Conservation (phyloP, 2,888 invertebrate genomes). For the Ceramica pisi region DNA sequence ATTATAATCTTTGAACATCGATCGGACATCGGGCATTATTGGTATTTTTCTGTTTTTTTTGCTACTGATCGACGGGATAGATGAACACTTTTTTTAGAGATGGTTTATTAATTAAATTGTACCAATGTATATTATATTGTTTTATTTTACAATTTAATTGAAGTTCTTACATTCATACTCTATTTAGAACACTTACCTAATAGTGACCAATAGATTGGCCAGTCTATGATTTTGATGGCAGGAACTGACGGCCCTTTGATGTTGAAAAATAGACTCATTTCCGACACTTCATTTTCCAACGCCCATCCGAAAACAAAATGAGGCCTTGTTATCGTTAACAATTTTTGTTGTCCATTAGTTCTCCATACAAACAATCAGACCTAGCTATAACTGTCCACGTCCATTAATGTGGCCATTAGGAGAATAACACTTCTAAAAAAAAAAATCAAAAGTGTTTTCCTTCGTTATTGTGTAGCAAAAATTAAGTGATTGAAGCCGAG, state of each 20-base stretch:
- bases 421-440: neutral
- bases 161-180: neutral
- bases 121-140: too few relatives aligned
- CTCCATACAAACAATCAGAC: neutral
- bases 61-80: too few relatives aligned
- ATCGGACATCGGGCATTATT: too few relatives aligned
- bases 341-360: too few relatives aligned
- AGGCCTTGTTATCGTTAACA: neutral
- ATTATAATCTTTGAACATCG: too few relatives aligned
- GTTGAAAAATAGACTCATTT: neutral
- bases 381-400: neutral
- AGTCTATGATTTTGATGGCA: neutral
- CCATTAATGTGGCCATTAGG: neutral
- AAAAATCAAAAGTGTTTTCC: too few relatives aligned
- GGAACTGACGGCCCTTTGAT: neutral
- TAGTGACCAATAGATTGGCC: neutral
- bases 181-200: neutral
- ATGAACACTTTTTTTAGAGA: too few relatives aligned
- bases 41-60: too few relatives aligned
- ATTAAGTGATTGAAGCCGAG: neutral
- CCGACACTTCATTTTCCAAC: neutral
- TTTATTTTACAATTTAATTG: too few relatives aligned
- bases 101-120: too few relatives aligned
- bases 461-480: neutral
- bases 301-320: neutral